Evolutionary conservation across 2,888 invertebrate species (phyloP), one percentile per base, ranked within the genome.

Genomic region (Priocnemis perturbator): DNA sequence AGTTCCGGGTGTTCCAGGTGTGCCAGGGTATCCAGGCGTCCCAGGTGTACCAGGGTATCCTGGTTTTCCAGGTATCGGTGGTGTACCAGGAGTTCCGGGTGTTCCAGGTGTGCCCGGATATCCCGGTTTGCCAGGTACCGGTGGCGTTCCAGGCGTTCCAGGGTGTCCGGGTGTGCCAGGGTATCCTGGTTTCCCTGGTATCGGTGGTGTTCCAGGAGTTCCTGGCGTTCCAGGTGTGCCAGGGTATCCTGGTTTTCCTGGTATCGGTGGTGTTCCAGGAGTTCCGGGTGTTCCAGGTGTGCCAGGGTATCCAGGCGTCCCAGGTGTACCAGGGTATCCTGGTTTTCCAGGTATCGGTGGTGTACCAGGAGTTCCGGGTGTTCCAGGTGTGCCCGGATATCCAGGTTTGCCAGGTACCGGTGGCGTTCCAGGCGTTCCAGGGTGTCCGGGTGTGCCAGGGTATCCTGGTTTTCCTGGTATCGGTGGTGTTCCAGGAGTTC

Each of bases 21-120:
- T 84, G 15, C 88, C 88, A 4, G 90, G 89, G 1, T 76, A 82
- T 3, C 90, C 30, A n/a, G n/a, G n/a, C n/a, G 2, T 23, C 0
- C 62, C 61, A 0, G 59, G 74, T 78, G 71, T 61, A 83, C 59
- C 64, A 59, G 55, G 61, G 56, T 71, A n/a, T 9, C 73, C 76
- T n/a, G 78, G 73, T 0, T n/a, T 66, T 20, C 60, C 64, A 37
- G 73, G 61, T 50, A 78, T n/a, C n/a, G n/a, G n/a, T n/a, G n/a
- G n/a, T n/a, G 15, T 61, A 3, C 74, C 76, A 5, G 71, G 71
- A 0, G 4, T 37, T 0, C 63, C 67, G 0, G 60, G 69, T n/a
- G 50, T 5, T 53, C 55, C 59, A 0, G 63, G 60, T 4, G 17
- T 61, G n/a, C 76, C 77, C 15, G 64, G 64, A 4, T 71, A 48